phyloP scores from a whole-genome alignment of 2,113 vertebrate species.

The Aix galericulata region DNA sequence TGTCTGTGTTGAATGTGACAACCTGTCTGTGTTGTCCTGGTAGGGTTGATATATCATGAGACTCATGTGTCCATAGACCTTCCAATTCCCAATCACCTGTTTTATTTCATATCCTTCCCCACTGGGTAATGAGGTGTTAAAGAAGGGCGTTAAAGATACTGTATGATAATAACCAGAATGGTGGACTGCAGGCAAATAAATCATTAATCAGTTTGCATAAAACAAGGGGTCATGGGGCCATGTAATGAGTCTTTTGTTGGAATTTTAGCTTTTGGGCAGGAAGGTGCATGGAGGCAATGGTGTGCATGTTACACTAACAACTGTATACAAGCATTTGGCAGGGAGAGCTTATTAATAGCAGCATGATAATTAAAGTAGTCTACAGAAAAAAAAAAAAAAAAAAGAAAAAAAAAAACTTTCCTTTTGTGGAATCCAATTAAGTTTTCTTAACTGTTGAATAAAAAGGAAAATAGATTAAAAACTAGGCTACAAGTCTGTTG shows the following conservation, averaged over 20 bases:
- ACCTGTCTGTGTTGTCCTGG: not conserved
- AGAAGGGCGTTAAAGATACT: not conserved
- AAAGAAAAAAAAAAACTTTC: not conserved
- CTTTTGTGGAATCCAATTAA: not conserved
- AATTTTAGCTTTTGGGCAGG: not conserved
- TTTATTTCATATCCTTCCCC: not conserved
- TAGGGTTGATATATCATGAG: not conserved
- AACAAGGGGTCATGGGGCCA: not conserved
- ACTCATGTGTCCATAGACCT: not conserved
- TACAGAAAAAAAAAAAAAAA: not conserved
- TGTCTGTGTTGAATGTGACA: not conserved
- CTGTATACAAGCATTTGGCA: not conserved
- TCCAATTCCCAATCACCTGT: not conserved
- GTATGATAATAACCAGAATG: not conserved
- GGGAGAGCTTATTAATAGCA: not conserved
- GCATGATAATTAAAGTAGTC: not conserved
- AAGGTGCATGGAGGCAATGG: not conserved
- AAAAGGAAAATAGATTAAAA: not conserved
- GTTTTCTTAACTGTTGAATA: not conserved
- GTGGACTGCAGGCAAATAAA: not conserved
- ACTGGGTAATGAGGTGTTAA: not conserved
- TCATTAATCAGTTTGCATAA: not conserved
- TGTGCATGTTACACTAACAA: not conserved
- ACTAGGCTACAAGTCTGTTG: not conserved
- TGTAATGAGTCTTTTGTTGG: not conserved